Percentiles rank a stretch among this genome's conserved stretches.
These are phyloP conservation scores for Epinotia ramella DNA, from an alignment of 2,888 invertebrate species.

Conservation along the genomic window DNA sequence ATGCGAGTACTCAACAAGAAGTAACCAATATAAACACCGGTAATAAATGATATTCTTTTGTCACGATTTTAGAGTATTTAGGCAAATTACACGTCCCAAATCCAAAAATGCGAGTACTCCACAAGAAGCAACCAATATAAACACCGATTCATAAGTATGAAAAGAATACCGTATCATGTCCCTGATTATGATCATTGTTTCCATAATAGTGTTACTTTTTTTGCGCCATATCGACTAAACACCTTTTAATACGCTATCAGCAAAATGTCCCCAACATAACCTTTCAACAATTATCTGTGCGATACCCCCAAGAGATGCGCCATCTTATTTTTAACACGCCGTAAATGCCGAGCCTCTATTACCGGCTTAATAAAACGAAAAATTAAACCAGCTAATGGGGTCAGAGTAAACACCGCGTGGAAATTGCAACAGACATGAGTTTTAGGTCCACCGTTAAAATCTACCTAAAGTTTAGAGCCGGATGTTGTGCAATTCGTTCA, in stretches of 20 bases:
- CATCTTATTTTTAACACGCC: conserved; percentile 34
- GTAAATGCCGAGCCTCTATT: conserved; percentile 30
- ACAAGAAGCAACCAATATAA: not conserved
- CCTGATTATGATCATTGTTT: not conserved
- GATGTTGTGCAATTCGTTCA: conserved; percentile 20
- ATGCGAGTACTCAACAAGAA: no score
- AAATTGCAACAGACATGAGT: conserved; percentile 39
- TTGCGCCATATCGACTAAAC: not conserved
- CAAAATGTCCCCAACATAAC: conserved; percentile 3
- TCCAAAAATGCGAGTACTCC: no score
- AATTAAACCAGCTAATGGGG: conserved; percentile 40
- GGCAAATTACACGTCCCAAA: no score
- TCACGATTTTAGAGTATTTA: no score
- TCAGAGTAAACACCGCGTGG: conserved; percentile 34
- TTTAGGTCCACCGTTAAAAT: conserved; percentile 41
- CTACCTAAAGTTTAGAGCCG: conserved; percentile 32
- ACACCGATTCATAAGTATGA: not conserved
- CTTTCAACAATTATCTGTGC: conserved; percentile 16
- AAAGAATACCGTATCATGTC: not conserved
- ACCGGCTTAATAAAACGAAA: conserved; percentile 44
- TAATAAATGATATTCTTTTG: no score
- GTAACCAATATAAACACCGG: not conserved
- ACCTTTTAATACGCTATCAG: not conserved
- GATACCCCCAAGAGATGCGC: conserved; percentile 26
- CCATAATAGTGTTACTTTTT: not conserved